Evolutionary conservation across 2,797 vertebrate genomes (phyloP).

Genomic region (Sandelia bainsii): DNA sequence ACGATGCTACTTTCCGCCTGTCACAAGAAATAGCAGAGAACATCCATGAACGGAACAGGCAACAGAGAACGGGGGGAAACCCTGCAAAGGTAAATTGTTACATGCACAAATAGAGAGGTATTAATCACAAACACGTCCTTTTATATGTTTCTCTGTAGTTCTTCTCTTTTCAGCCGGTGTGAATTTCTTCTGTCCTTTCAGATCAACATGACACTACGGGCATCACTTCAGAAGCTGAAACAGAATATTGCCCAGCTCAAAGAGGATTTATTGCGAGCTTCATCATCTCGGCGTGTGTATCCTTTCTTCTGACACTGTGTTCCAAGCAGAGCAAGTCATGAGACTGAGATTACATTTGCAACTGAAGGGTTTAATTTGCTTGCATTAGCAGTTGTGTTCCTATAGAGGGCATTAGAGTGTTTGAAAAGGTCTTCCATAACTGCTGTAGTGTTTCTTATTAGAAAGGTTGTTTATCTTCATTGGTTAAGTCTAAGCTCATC

Average conservation of each 20-base stretch:
- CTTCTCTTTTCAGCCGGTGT: background rate
- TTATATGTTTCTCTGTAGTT: background rate
- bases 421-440: slow-evolving; percentile 26
- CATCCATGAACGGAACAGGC: slow-evolving; percentile 91
- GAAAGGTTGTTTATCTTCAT: background rate
- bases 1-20: slow-evolving; percentile 90
- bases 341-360: slow-evolving; percentile 28
- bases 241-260: slow-evolving; percentile 91
- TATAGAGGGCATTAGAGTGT: slow-evolving; percentile 73
- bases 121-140: background rate
- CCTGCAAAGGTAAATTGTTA: slow-evolving; percentile 87
- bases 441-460: background rate
- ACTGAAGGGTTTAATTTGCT: background rate
- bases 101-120: background rate
- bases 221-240: slow-evolving; percentile 90
- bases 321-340: slow-evolving; percentile 32
- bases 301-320: slow-evolving; percentile 67
- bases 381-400: slow-evolving; percentile 40
- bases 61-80: slow-evolving; percentile 91
- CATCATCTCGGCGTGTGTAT: slow-evolving; percentile 92
- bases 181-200: slow-evolving; percentile 68
- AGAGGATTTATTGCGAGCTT: slow-evolving; percentile 89
- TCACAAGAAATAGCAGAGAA: slow-evolving; percentile 95
- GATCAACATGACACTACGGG: slow-evolving; percentile 91
- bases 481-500: background rate